phyloP scores from a whole-genome alignment of 2,888 invertebrate species.

The Lymantria monacha region DNA sequence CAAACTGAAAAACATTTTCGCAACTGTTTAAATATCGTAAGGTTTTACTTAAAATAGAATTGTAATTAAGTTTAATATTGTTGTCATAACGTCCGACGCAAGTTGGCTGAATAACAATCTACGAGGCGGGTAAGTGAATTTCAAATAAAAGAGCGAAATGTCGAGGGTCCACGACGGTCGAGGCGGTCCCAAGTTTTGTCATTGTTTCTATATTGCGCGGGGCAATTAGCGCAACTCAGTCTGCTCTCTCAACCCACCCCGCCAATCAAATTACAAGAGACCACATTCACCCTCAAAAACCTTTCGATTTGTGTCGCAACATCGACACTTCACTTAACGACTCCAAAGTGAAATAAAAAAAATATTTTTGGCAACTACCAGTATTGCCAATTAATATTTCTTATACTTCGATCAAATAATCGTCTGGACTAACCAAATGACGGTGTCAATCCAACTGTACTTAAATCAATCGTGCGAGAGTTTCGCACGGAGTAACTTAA shows the following conservation, averaged over 20 bases:
- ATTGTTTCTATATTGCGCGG: conserved; percentile 79
- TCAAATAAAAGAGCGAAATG: conserved; percentile 76
- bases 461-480: no score
- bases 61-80: conserved; percentile 66
- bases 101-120: conserved; percentile 72
- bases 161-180: conserved; percentile 57
- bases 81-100: conserved; percentile 63
- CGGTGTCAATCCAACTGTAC: no score
- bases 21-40: conserved; percentile 11
- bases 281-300: conserved; percentile 54
- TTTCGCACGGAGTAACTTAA: no score
- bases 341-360: conserved; percentile 25
- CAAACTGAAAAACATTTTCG: conserved; percentile 8
- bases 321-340: conserved; percentile 70
- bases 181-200: conserved; percentile 72
- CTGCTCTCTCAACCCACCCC: conserved; percentile 48
- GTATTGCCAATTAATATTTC: no score
- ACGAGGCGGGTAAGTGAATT: conserved; percentile 74
- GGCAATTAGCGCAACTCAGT: conserved; percentile 76
- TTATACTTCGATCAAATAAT: no score
- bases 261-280: conserved; percentile 72
- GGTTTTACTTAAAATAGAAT: conserved; percentile 44
- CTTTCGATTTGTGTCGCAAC: conserved; percentile 49
- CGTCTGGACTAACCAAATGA: no score
- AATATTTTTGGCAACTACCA: no score